A percentile compares a stretch with the other conserved stretches of the same genome.
Evolutionary conservation across 2,888 invertebrate genomes (phyloP).

Genomic region (Ochropleura leucogaster): DNA sequence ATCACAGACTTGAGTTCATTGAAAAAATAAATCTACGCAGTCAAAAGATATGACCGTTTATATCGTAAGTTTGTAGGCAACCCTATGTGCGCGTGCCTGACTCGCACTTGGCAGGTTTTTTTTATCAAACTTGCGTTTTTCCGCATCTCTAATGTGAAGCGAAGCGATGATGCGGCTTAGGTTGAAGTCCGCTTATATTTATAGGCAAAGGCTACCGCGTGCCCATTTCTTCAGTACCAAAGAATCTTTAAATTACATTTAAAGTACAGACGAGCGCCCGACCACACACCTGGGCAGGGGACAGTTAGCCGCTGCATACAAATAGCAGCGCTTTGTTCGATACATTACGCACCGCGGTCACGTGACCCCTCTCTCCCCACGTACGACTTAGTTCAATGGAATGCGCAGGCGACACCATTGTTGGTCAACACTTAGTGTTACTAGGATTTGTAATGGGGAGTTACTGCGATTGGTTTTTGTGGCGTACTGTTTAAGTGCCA

Average conservation of each 20-base stretch:
- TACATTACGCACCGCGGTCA: conserved; percentile 48
- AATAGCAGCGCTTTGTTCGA: conserved; percentile 51
- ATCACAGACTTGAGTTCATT: too few species aligned
- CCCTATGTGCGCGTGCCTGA: too few species aligned
- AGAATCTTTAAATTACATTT: not conserved
- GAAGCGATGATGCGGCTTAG: too few species aligned
- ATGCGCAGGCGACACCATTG: conserved; percentile 55
- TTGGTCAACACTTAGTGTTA: conserved; percentile 31
- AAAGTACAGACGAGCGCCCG: conserved; percentile 14
- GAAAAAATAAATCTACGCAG: too few species aligned
- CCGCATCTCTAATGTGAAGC: too few species aligned
- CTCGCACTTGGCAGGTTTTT: too few species aligned
- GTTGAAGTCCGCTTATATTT: not conserved
- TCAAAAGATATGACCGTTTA: too few species aligned
- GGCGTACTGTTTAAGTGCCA: not conserved
- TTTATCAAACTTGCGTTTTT: too few species aligned
- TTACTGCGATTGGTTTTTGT: conserved; percentile 11
- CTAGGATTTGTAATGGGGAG: conserved; percentile 11
- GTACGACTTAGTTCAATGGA: conserved; percentile 47
- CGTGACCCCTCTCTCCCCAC: conserved; percentile 59
- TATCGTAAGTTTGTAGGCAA: too few species aligned
- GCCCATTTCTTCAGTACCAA: not conserved
- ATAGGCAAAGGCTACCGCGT: not conserved
- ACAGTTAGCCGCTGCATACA: conserved; percentile 55
- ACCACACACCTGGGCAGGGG: conserved; percentile 49